Base-by-base conservation (phyloP, 2,888 invertebrate species). In the Myathropa florea region DNA sequence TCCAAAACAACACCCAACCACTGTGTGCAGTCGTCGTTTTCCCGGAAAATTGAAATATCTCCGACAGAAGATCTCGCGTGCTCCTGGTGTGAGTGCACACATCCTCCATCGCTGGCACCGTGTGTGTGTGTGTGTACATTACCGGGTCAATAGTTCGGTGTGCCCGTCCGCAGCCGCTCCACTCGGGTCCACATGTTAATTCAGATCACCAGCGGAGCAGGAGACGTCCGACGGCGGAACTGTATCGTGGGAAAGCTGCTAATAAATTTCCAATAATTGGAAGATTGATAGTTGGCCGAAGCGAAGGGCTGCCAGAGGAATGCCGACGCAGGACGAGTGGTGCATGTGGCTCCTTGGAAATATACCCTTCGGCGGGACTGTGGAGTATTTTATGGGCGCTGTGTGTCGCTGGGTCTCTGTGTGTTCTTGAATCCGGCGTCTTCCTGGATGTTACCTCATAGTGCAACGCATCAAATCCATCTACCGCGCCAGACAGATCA, bases 161-260 rank as follows among this genome's bases (percentile, higher is more conserved):
- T 12, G 21, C 30, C 3, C 46, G 53, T 61, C 53, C 39, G 39
- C 14, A 26, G 12, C 36, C 30, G 12, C 9, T 33, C 33, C 67
- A 36, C 33, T 72, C 65, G 28, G 53, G 23, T 23, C 65, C 64
- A 64, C 64, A 80, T 80, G 71, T 67, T 84, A 70, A 80, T 80
- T 84, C 39, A 71, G 65, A 65, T 55, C 84, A 65, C 28, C 7
- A 28, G 3, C 9, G 30, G 28, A 39, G 24, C 6, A 10, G 24
- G 9, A 1, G 3, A 24, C 14, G 12, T n/a, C 24, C 0, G 21
- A 23, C 28, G 33, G 60, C 33, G 88, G 89, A 91, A 90, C 89
- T 91, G 90, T 91, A 91, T 90, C 91, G 91, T 91, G 91, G 91
- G 91, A 91, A 91, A 90, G 89, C 90, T 88, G 90, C 91, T 91